phyloP scores from a whole-genome alignment of 2,797 vertebrate genomes.

The Lophotriccus pileatus region DNA sequence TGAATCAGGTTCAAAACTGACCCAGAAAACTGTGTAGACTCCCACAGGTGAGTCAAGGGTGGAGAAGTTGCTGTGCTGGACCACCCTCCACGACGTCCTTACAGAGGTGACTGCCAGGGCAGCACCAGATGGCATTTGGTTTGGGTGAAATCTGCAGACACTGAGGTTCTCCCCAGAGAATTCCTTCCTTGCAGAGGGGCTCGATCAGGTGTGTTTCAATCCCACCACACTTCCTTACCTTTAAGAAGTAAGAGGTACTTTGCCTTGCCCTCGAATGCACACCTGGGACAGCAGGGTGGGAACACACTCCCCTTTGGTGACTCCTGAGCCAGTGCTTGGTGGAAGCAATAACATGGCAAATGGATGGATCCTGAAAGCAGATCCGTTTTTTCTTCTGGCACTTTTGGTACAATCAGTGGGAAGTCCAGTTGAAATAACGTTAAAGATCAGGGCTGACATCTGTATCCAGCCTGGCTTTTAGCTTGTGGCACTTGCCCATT shows the following conservation, averaged over 20 bases:
- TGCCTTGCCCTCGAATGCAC: background rate
- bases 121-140: background rate
- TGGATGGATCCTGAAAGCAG: background rate
- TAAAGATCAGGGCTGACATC: background rate
- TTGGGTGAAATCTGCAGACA: background rate
- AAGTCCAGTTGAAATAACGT: background rate
- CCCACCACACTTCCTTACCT: background rate
- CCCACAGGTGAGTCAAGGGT: background rate
- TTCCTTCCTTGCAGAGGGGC: background rate
- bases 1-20: background rate
- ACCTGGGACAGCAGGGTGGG: background rate
- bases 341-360: background rate
- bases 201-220: background rate
- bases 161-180: background rate
- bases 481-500: background rate
- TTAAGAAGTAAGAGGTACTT: rapidly evolving
- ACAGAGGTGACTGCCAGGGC: background rate
- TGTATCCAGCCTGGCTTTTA: background rate
- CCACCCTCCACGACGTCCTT: background rate
- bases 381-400: background rate
- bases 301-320: background rate
- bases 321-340: background rate
- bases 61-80: background rate
- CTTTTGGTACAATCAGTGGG: background rate
- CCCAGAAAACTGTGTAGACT: background rate